These are phyloP conservation scores for Paramacrobiotus metropolitanus DNA, from an alignment of 1,140 invertebrate genomes.

Conservation along the genomic window DNA sequence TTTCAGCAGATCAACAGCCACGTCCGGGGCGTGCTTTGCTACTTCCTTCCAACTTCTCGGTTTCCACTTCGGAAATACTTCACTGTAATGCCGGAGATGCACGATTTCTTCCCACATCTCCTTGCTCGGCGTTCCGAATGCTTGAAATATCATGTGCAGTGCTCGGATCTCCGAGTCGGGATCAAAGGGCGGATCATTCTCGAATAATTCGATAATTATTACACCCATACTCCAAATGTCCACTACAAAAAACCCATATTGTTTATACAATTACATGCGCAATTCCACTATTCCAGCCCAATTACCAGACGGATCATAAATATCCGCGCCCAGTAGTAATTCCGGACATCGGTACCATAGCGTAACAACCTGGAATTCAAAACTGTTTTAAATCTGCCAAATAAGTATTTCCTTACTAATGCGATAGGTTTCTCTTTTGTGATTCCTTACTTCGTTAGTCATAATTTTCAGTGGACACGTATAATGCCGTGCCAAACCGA, in stretches of 20 bases:
- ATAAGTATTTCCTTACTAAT: no score
- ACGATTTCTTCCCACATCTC: neutral
- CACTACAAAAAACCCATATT: neutral
- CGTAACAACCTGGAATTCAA: neutral
- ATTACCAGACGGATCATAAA: neutral
- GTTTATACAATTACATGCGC: neutral
- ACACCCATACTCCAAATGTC: conserved; percentile 1
- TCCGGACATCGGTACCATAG: neutral
- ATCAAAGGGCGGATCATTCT: neutral
- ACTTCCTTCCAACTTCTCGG: neutral
- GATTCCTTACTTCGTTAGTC: neutral
- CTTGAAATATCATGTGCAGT: neutral
- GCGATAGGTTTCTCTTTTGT: neutral
- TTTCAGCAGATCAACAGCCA: neutral
- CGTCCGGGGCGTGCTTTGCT: neutral
- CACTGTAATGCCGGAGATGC: neutral
- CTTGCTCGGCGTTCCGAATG: neutral
- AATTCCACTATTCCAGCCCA: neutral
- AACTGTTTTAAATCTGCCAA: no score
- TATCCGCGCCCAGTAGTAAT: neutral
- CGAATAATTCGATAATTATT: neutral
- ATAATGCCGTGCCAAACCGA: conserved; percentile 14
- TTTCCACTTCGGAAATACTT: neutral
- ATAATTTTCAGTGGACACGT: neutral
- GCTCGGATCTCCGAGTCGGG: neutral